Evolutionary conservation across 2,797 vertebrate species (phyloP), one percentile per base, ranked within the genome.

Genomic region (Cyprinella venusta): DNA sequence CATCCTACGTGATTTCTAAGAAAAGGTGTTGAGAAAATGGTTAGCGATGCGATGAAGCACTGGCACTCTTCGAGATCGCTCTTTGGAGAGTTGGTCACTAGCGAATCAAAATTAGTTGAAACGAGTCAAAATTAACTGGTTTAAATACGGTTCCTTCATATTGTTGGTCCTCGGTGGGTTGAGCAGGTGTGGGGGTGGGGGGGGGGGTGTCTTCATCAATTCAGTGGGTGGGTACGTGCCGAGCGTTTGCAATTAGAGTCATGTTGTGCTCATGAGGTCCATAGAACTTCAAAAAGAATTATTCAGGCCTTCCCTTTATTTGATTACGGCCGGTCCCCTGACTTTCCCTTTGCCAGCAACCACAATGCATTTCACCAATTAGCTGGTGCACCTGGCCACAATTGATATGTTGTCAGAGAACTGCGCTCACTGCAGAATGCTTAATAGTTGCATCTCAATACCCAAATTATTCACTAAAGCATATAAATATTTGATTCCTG

Each of bases 241-340:
- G 74, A 85, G 69, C 3, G 79, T 88, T 70, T 75, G 82, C 87
- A 90, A 92, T 92, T 92, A 91, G 84, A 89, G 83, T 65, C 69
- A 61, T 76, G 86, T 86, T 82, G 87, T 63, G 83, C 84, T 89
- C 89, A 61, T 36, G 67, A 90, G 83, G 87, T 90, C 85, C 81
- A 75, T 84, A 87, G 83, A 87, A 90, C 86, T 93, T 93, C 92
- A 93, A 91, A 93, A 90, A 81, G 91, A 94, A 93, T 93, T 90
- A 93, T 91, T 93, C 89, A 93, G 86, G 83, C 74, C 85, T 87
- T 80, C 80, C 82, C 88, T 91, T 91, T 91, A 90, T 91, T 91
- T 91, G 84, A 93, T 93, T 92, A 89, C 71, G 80, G 84, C 85
- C 87, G 79, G 86, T 88, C 82, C 77, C 86, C 77, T 90, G 91